These are phyloP conservation scores for Diglossa brunneiventris DNA, from an alignment of 2,113 vertebrate species.

Conservation along the genomic window DNA sequence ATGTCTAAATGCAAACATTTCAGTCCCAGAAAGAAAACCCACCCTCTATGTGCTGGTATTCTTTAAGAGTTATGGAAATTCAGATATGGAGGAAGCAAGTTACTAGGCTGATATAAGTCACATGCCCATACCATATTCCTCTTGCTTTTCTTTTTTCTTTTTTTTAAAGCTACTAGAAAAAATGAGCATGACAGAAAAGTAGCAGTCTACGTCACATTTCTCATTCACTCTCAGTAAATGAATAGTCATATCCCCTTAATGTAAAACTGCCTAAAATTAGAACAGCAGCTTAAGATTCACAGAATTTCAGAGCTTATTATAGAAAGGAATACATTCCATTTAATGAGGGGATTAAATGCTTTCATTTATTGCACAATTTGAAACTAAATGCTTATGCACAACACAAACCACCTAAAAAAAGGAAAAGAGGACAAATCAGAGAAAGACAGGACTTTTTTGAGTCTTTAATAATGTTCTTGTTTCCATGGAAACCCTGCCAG, in stretches of 20 bases:
- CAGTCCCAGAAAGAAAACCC: not conserved
- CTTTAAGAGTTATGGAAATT: not conserved
- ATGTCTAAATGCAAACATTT: not conserved
- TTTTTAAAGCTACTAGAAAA: not conserved
- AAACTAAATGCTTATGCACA: not conserved
- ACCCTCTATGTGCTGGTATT: not conserved
- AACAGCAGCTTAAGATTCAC: not conserved
- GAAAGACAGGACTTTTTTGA: not conserved
- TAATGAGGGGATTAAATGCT: not conserved
- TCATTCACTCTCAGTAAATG: not conserved
- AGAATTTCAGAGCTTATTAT: not conserved
- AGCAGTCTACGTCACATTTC: not conserved
- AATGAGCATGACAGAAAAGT: not conserved
- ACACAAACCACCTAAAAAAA: not conserved
- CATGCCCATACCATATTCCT: not conserved
- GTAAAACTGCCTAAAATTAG: not conserved
- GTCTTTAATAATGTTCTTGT: not conserved
- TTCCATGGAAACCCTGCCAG: conserved; percentile 7
- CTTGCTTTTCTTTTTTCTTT: not conserved
- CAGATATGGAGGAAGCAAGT: not conserved
- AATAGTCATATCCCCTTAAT: not conserved
- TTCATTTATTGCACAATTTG: not conserved
- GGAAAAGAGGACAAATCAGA: not conserved
- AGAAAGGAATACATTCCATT: not conserved
- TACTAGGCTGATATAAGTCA: not conserved